phyloP scores from a whole-genome alignment of 2,888 invertebrate genomes.

The Xestia sexstrigata region DNA sequence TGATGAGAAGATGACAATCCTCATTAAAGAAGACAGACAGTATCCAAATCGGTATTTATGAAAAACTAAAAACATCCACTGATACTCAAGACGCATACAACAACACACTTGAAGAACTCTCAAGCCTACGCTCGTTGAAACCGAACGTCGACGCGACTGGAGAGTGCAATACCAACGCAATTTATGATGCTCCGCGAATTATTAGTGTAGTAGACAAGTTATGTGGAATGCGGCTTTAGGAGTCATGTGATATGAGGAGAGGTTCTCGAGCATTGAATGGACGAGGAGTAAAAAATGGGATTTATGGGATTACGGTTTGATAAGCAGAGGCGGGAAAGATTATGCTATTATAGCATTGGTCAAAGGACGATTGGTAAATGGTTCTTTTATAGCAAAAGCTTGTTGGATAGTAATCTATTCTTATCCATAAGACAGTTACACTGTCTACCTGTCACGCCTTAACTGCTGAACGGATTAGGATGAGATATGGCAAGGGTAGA shows the following conservation, averaged over 20 bases:
- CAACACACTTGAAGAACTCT: constrained; percentile 31
- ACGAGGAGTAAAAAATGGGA: neutral
- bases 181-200: constrained; percentile 51
- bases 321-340: neutral
- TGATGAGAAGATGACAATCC: neutral
- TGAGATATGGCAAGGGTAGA: neutral
- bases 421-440: neutral
- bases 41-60: neutral
- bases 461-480: neutral
- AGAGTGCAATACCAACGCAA: constrained; percentile 47
- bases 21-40: neutral
- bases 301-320: neutral
- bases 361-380: neutral
- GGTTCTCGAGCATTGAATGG: constrained; percentile 1
- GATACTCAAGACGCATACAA: constrained; percentile 9
- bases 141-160: constrained; percentile 37
- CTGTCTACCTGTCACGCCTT: neutral
- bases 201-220: constrained; percentile 41
- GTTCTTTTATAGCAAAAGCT: neutral
- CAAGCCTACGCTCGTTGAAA: constrained; percentile 53
- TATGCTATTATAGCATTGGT: neutral
- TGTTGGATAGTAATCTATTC: neutral
- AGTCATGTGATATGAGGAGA: constrained; percentile 33
- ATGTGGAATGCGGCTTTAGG: constrained; percentile 50
- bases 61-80: constrained; percentile 22